A percentile compares a stretch with the other conserved stretches of the same genome.
Evolutionary conservation across 2,797 vertebrate species (phyloP).

Genomic region (Syndactyla subalaris): DNA sequence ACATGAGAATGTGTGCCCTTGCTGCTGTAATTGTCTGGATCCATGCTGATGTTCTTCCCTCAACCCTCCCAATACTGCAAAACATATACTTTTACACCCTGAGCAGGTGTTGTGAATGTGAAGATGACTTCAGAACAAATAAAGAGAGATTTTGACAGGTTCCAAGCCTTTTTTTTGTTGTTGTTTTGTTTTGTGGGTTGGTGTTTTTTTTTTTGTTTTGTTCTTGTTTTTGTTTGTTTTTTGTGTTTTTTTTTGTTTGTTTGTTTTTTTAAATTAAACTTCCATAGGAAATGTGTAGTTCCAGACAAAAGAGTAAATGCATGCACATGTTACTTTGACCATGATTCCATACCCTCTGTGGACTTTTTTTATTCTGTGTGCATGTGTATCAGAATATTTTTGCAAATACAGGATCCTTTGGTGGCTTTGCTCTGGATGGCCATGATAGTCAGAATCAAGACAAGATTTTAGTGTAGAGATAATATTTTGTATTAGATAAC

Average conservation of each 20-base stretch:
- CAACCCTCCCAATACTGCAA: neutral
- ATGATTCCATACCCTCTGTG: neutral
- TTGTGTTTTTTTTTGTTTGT: neutral
- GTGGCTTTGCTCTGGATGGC: neutral
- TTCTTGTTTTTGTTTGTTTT: too few species aligned
- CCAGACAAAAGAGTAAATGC: neutral
- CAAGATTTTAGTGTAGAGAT: neutral
- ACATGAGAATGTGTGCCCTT: neutral
- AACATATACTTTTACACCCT: neutral
- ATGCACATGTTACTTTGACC: neutral
- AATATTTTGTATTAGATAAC: neutral
- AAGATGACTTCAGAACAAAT: neutral
- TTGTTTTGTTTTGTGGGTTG: too few species aligned
- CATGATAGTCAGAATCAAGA: neutral
- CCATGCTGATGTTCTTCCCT: neutral
- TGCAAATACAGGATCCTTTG: neutral
- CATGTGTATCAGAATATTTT: neutral
- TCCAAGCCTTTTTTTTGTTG: neutral
- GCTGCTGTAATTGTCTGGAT: neutral
- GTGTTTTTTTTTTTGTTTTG: neutral
- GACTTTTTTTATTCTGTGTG: neutral
- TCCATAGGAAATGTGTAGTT: neutral
- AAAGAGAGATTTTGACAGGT: neutral
- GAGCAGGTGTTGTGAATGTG: neutral
- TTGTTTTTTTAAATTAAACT: neutral